Evolutionary conservation across 2,888 invertebrate species (phyloP).

Genomic region (Toxonevra muliebris): DNA sequence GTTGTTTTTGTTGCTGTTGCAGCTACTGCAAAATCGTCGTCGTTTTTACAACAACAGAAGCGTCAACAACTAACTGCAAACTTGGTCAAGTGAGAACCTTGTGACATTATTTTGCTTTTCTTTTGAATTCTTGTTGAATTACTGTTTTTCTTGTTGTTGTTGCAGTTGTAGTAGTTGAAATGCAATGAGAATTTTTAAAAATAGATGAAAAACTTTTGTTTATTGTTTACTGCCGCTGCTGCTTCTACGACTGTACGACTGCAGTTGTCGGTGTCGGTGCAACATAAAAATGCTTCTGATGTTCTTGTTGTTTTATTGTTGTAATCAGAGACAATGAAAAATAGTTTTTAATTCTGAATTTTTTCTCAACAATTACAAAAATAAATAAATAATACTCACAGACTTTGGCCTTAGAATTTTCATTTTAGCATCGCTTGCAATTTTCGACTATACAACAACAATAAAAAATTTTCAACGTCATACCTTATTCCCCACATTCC

Average conservation of each 20-base stretch:
- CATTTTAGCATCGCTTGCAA: no score
- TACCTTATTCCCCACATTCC: no score
- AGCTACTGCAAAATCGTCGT: neutral
- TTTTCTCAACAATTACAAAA: no score
- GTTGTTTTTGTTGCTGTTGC: constrained; percentile 6
- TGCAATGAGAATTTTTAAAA: neutral
- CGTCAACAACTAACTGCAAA: constrained; percentile 30
- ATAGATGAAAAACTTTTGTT: neutral
- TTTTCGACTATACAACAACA: no score
- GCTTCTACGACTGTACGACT: constrained; percentile 18
- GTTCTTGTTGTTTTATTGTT: constrained; percentile 21
- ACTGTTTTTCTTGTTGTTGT: constrained; percentile 19
- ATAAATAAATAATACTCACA: neutral
- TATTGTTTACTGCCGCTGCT: constrained; percentile 12
- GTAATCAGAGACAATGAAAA: constrained; percentile 33
- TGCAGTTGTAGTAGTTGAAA: constrained; percentile 10
- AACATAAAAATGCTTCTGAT: neutral
- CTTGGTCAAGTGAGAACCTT: constrained; percentile 50
- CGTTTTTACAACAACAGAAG: constrained; percentile 11
- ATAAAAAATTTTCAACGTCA: no score
- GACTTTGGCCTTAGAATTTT: constrained; percentile 19
- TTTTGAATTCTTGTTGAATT: constrained; percentile 18
- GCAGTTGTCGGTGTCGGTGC: constrained; percentile 22
- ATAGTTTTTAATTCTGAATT: no score
- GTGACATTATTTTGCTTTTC: constrained; percentile 43